Conservation (phyloP, 2,888 invertebrate species). For the Ornithoptera alexandrae region DNA sequence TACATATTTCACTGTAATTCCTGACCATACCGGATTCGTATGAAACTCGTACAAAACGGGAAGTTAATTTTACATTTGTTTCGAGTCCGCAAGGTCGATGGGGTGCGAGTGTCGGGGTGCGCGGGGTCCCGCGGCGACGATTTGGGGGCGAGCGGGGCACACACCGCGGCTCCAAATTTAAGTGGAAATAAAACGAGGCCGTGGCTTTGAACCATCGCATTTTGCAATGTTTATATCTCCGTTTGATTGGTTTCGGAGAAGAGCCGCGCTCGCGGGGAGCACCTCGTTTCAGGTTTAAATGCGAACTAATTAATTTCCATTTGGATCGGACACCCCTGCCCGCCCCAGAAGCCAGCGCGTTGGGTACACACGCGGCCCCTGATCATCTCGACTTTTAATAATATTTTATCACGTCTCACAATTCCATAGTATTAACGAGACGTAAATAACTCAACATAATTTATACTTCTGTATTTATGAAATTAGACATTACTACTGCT, state of each 20-base stretch:
- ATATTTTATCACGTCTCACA: too few relatives aligned
- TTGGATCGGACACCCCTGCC: slow-evolving; percentile 17
- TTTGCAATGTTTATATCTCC: slow-evolving; percentile 47
- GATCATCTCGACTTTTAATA: too few relatives aligned
- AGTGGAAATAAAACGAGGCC: slow-evolving; percentile 59
- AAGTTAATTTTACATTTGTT: too few relatives aligned
- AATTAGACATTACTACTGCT: too few relatives aligned
- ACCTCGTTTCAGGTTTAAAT: slow-evolving; percentile 21
- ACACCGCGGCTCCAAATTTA: slow-evolving; percentile 55
- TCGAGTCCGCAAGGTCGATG: background rate
- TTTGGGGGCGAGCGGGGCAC: slow-evolving; percentile 53
- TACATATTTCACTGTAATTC: too few relatives aligned
- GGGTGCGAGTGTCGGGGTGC: slow-evolving; percentile 31
- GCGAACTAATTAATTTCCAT: slow-evolving; percentile 35
- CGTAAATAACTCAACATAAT: too few relatives aligned
- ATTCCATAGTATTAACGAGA: too few relatives aligned
- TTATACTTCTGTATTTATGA: too few relatives aligned
- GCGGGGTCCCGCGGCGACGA: slow-evolving; percentile 50
- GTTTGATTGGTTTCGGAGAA: slow-evolving; percentile 44
- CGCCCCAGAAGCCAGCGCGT: background rate
- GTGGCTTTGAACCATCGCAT: slow-evolving; percentile 44
- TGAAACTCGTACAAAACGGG: too few relatives aligned
- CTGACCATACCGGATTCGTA: too few relatives aligned
- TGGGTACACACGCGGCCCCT: background rate
- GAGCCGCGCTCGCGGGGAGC: slow-evolving; percentile 18